Evolutionary conservation across 1,140 invertebrate genomes (phyloP).

Genomic region (Scylla paramamosain): DNA sequence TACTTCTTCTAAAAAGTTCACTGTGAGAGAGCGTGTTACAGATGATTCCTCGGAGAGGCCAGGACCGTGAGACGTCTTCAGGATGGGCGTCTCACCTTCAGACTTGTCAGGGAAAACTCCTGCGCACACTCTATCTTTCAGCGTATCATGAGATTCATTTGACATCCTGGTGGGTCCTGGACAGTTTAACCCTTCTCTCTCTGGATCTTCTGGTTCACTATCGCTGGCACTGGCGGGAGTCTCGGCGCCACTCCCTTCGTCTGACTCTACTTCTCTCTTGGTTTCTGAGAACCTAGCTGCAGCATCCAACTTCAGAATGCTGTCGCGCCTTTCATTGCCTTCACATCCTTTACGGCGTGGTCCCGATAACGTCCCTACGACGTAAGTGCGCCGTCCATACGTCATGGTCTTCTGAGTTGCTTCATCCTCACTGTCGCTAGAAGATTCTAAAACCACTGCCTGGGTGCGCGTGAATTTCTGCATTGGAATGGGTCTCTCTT

Average conservation of each 20-base stretch:
- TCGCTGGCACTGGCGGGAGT: too few species aligned
- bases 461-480: neutral
- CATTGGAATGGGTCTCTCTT: neutral
- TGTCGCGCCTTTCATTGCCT: too few species aligned
- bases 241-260: too few species aligned
- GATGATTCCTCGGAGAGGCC: too few species aligned
- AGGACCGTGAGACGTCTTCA: neutral
- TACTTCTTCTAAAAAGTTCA: constrained; percentile 23
- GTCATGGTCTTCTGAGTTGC: neutral
- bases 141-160: too few species aligned
- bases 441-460: neutral
- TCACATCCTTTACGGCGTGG: neutral
- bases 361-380: neutral
- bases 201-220: too few species aligned
- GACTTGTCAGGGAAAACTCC: neutral
- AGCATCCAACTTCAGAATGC: too few species aligned
- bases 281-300: too few species aligned
- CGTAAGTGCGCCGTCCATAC: constrained; percentile 36
- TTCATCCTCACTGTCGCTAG: constrained; percentile 36
- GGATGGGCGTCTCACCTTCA: neutral
- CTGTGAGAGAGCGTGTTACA: neutral
- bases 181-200: too few species aligned
- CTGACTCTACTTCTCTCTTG: too few species aligned
- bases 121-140: too few species aligned
- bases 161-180: too few species aligned